phyloP scores from a whole-genome alignment of 35 echinoderm and acorn worm species.

The Diadema setosum region DNA sequence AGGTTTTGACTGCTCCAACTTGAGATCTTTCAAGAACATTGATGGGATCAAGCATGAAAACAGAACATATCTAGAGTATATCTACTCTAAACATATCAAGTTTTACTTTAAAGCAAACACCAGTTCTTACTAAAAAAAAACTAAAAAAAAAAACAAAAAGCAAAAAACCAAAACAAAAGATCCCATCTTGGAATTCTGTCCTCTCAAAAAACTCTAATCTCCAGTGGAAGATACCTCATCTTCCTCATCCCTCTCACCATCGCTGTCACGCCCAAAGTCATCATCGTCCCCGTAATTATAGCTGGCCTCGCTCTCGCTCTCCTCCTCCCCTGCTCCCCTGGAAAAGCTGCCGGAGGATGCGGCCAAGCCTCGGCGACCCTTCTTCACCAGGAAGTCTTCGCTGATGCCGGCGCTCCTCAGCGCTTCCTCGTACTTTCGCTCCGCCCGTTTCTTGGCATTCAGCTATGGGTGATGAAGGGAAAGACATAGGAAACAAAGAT shows the following conservation, averaged over 20 bases:
- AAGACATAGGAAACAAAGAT: not conserved
- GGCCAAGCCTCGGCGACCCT: constrained; percentile 43
- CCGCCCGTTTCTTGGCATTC: constrained; percentile 88
- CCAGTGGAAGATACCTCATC: not conserved
- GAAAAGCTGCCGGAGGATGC: not conserved
- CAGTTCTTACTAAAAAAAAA: too few relatives aligned
- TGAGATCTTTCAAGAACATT: too few relatives aligned
- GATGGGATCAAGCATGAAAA: too few relatives aligned
- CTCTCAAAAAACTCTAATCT: too few relatives aligned
- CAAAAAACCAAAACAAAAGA: too few relatives aligned
- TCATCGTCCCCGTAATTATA: constrained; percentile 8
- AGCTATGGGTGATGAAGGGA: constrained; percentile 21
- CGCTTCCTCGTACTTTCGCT: constrained; percentile 82
- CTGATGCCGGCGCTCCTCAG: constrained; percentile 74
- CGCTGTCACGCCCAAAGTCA: not conserved
- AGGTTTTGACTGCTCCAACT: too few relatives aligned
- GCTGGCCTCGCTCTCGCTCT: not conserved
- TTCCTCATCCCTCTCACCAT: not conserved
- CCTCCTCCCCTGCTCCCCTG: not conserved
- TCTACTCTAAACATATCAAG: too few relatives aligned
- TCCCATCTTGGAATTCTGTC: too few relatives aligned
- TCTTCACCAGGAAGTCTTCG: constrained; percentile 79
- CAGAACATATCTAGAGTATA: too few relatives aligned
- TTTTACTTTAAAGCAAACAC: too few relatives aligned
- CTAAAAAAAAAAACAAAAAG: too few relatives aligned